Conservation (phyloP, 2,888 invertebrate genomes). For the Chymomyza fuscimana region DNA sequence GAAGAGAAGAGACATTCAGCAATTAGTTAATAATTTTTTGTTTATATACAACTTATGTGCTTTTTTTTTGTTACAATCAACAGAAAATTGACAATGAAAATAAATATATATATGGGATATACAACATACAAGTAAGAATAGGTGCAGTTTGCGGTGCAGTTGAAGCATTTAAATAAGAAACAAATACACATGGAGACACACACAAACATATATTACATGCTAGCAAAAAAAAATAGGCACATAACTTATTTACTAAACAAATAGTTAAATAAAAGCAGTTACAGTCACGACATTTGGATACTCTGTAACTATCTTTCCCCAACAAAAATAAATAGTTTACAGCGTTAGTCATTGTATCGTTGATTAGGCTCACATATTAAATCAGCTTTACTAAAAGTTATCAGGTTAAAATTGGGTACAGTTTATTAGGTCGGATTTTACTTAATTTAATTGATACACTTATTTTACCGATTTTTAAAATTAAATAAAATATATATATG, state of each 20-base stretch:
- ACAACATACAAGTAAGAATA: conserved; percentile 32
- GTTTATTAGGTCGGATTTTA: too few relatives aligned
- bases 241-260: not conserved
- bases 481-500: too few relatives aligned
- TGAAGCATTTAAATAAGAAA: conserved; percentile 40
- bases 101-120: conserved; percentile 17
- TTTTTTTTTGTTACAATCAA: conserved; percentile 18
- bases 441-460: too few relatives aligned
- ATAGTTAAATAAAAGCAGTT: not conserved
- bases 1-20: conserved; percentile 52
- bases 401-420: too few relatives aligned
- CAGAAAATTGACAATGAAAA: conserved; percentile 8
- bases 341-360: too few relatives aligned
- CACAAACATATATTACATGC: not conserved
- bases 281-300: not conserved
- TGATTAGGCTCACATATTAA: too few relatives aligned
- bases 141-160: conserved; percentile 58
- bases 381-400: too few relatives aligned
- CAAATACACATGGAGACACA: not conserved
- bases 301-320: too few relatives aligned
- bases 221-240: not conserved
- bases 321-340: too few relatives aligned
- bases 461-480: too few relatives aligned
- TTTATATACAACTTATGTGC: conserved; percentile 22
- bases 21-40: conserved; percentile 59